phyloP scores from a whole-genome alignment of 1,140 invertebrate species.

The Drosophila jambulina region DNA sequence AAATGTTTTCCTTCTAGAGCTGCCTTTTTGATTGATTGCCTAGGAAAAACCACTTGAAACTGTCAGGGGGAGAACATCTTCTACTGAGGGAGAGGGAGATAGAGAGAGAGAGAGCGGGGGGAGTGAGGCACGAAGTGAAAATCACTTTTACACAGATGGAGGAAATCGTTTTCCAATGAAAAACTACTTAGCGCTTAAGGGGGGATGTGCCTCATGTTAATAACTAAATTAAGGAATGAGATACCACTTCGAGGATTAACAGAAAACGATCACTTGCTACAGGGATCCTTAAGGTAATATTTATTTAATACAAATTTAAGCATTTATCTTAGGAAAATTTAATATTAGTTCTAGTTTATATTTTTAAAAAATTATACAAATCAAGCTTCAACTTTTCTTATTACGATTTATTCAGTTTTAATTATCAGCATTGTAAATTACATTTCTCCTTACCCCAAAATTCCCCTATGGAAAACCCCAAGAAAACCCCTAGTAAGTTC shows the following conservation, averaged over 20 bases:
- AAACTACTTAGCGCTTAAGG: slow-evolving; percentile 64
- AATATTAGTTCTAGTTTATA: not conserved
- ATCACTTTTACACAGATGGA: slow-evolving; percentile 61
- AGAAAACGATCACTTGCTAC: slow-evolving; percentile 1
- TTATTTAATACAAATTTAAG: too few relatives aligned
- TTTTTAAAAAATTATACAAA: not conserved
- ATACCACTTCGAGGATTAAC: slow-evolving; percentile 26
- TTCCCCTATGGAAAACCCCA: not conserved
- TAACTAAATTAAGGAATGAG: slow-evolving; percentile 65
- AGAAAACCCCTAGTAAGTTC: not conserved
- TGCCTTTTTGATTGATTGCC: slow-evolving; percentile 78
- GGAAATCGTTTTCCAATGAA: slow-evolving; percentile 69
- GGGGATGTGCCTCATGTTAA: slow-evolving; percentile 32
- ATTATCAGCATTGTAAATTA: too few relatives aligned
- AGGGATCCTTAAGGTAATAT: not conserved
- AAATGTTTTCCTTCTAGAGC: slow-evolving; percentile 66
- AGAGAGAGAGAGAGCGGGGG: not conserved
- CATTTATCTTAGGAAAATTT: too few relatives aligned
- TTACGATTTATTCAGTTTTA: not conserved
- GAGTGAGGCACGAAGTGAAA: slow-evolving; percentile 69
- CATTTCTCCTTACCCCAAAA: accelerated
- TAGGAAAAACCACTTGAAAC: slow-evolving; percentile 78
- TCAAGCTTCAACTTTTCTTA: not conserved
- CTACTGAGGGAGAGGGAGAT: not conserved
- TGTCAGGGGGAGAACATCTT: slow-evolving; percentile 49